Conservation (phyloP, 2,797 vertebrate species). For the Paguma larvata region DNA sequence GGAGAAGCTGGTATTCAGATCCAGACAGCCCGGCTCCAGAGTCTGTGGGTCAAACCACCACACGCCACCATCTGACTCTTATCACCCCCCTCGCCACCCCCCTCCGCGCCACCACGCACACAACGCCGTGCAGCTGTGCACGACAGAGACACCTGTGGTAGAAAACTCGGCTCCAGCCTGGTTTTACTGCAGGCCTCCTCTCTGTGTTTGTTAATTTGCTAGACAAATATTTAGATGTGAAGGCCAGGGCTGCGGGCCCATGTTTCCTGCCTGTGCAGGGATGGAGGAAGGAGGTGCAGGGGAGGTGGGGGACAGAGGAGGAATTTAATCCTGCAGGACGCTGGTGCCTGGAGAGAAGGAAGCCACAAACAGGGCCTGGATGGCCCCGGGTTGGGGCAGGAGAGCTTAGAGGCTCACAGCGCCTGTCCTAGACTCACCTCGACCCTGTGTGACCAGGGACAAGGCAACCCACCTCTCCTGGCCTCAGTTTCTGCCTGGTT, state of each 20-base stretch:
- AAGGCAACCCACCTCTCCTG: not conserved
- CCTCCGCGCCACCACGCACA: no score
- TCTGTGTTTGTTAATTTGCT: not conserved
- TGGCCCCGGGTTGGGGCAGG: rapidly evolving
- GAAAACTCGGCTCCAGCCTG: not conserved
- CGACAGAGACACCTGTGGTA: rapidly evolving
- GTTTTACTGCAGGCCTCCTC: not conserved
- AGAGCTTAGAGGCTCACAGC: rapidly evolving
- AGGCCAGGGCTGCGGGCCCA: not conserved
- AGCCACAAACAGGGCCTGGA: rapidly evolving
- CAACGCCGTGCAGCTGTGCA: not conserved
- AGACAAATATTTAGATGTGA: slow-evolving; percentile 56
- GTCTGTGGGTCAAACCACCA: not conserved
- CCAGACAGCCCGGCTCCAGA: not conserved
- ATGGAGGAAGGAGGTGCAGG: rapidly evolving
- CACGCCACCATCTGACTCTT: not conserved
- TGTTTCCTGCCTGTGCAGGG: not conserved
- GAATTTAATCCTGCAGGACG: not conserved
- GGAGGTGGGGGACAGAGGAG: not conserved
- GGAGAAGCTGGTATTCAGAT: not conserved
- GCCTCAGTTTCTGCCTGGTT: not conserved
- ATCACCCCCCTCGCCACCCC: not conserved
- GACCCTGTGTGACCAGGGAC: not conserved
- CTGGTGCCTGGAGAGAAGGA: not conserved
- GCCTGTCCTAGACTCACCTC: not conserved